Conservation (phyloP, 1,140 invertebrate species). For the Heliconius hewitsoni region DNA sequence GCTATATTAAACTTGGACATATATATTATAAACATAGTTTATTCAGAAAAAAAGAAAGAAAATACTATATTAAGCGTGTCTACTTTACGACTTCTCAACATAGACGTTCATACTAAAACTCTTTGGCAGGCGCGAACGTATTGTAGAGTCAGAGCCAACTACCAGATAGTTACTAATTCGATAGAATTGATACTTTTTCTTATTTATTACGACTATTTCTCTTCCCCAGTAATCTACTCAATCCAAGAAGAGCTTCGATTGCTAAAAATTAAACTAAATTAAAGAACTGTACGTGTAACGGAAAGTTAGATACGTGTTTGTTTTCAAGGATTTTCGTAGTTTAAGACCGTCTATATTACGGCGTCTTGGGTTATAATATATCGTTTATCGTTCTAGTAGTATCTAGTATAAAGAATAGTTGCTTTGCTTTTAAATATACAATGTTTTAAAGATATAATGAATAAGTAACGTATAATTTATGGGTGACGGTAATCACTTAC, state of each 20-base stretch:
- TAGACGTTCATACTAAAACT: constrained; percentile 14
- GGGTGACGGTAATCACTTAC: no score
- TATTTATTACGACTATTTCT: constrained; percentile 43
- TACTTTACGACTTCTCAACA: constrained; percentile 14
- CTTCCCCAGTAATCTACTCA: constrained; percentile 32
- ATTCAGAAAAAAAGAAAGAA: no score
- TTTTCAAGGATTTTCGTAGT: constrained; percentile 17
- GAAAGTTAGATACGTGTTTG: constrained; percentile 19
- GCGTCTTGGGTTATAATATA: constrained; percentile 12
- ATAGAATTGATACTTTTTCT: constrained; percentile 43
- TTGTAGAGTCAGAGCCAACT: constrained; percentile 36
- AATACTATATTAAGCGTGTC: neutral
- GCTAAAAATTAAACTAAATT: constrained; percentile 37
- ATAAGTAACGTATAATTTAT: neutral
- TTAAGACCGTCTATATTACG: constrained; percentile 16
- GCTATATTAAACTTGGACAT: no score
- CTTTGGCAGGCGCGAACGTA: constrained; percentile 42
- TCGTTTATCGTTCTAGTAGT: neutral
- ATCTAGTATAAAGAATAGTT: neutral
- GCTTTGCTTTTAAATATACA: neutral
- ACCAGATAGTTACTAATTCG: constrained; percentile 42
- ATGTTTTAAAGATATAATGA: neutral
- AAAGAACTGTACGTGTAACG: constrained; percentile 14
- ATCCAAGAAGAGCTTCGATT: constrained; percentile 26
- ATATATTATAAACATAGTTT: no score